Base-by-base conservation (phyloP, 2,888 invertebrate genomes). In the Perdita meconis region DNA sequence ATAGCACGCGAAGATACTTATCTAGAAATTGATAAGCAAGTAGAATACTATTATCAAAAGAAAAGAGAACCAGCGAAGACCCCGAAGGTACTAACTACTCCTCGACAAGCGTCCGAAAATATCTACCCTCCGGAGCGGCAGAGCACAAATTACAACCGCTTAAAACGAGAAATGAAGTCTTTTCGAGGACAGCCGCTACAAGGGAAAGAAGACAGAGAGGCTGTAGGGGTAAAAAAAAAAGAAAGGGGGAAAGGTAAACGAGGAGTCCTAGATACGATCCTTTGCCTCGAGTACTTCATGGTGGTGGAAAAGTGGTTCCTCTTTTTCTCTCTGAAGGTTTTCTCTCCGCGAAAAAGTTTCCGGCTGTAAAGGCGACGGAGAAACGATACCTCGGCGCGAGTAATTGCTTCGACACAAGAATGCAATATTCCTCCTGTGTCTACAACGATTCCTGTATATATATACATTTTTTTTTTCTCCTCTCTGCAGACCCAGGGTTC, bases 381-480 rank as follows among this genome's bases (percentile, higher is more conserved):
- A 78, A 78, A 74, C 80, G 73, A 80, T 80, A 81, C 67, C 81
- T 53, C 51, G 69, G 81, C 80, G 80, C 71, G 82, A 82, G 87
- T 89, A 89, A 90, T 89, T 90, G 88, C 87, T 88, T 87, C 85
- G 83, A 85, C 87, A 82, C 79, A 83, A 88, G 88, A 89, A 89
- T 88, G 87, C 86, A 89, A 89, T 87, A 87, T 89, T 86, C 85
- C 79, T 57, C 56, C 81, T 73, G 72, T 70, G 77, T 77, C 80
- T 66, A 38, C 66, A 74, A 66, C 69, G 72, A 68, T 70, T 81
- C 59, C 53, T 59, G 63, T 74, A 70, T 6, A 30, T 30, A 30
- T 30, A 30, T 30, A 30, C n/a, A n/a, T n/a, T n/a, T 30, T 78
- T 78, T 75, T 78, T 81, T 69, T 19, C 19, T 19, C 6, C 40